A percentile compares a stretch with the other conserved stretches of the same genome.
These are phyloP conservation scores for Palythoa grandis DNA, from an alignment of 92 coral and sea anemone species.

Conservation along the genomic window DNA sequence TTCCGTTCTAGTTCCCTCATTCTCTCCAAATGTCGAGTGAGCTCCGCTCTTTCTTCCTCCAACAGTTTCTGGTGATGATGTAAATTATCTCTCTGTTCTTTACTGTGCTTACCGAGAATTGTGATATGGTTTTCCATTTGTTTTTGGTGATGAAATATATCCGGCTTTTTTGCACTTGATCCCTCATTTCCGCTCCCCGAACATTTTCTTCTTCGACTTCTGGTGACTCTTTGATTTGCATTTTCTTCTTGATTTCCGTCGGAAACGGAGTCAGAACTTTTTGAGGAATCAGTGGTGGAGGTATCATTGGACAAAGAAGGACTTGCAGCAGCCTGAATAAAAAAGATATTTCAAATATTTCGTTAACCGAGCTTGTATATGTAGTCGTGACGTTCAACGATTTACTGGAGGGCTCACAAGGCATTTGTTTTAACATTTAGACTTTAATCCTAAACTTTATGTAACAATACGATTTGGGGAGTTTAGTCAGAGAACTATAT, in stretches of 20 bases:
- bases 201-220: conserved; percentile 78
- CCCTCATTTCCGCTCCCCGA: conserved; percentile 12
- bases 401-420: no score
- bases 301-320: conserved; percentile 13
- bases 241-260: background rate
- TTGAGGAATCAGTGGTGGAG: background rate
- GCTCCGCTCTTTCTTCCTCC: conserved; percentile 69
- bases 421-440: no score
- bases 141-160: conserved; percentile 75
- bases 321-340: conserved; percentile 1
- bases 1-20: conserved; percentile 63
- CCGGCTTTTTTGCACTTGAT: conserved; percentile 47
- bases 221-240: conserved; percentile 36
- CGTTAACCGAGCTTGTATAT: background rate
- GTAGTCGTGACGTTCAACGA: background rate
- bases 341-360: background rate
- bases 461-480: no score
- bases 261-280: background rate
- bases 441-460: no score
- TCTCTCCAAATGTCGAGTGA: conserved; percentile 62
- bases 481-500: no score
- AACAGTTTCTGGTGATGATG: conserved; percentile 83
- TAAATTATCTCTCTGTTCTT: conserved; percentile 75
- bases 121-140: conserved; percentile 83
- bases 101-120: conserved; percentile 84